Conservation (phyloP, 2,797 vertebrate genomes). For the Urophycis tenuis region DNA sequence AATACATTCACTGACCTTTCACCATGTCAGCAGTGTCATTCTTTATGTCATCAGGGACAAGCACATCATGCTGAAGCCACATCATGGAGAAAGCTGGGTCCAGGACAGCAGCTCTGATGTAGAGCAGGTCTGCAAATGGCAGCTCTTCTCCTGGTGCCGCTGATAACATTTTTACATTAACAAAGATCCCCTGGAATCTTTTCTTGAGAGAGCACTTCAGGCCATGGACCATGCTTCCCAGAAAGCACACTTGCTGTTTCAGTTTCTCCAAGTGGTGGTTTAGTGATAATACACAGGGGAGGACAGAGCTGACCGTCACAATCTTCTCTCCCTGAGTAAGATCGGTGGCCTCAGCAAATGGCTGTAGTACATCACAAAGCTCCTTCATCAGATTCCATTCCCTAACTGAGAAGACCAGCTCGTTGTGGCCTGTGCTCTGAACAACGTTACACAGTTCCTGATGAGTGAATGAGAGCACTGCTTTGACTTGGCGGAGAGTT, state of each 20-base stretch:
- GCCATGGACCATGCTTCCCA: slow-evolving; percentile 17
- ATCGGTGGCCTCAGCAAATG: slow-evolving; percentile 22
- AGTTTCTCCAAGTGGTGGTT: slow-evolving; percentile 4
- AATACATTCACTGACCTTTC: slow-evolving; percentile 12
- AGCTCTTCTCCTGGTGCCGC: not conserved
- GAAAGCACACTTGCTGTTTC: slow-evolving; percentile 6
- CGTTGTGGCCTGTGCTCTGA: slow-evolving; percentile 8
- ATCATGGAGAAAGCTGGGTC: slow-evolving; percentile 18
- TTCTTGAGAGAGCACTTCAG: slow-evolving; percentile 17
- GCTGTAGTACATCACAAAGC: slow-evolving; percentile 19
- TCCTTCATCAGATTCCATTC: slow-evolving; percentile 23
- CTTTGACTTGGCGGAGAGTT: slow-evolving; percentile 15
- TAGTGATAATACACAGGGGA: not conserved
- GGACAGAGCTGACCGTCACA: not conserved
- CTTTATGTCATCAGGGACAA: slow-evolving; percentile 13
- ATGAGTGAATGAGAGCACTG: slow-evolving; percentile 16
- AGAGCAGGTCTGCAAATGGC: slow-evolving; percentile 14
- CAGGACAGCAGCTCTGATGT: slow-evolving; percentile 19
- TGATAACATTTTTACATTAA: slow-evolving; percentile 11
- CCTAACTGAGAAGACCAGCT: slow-evolving; percentile 18
- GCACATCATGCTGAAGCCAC: slow-evolving; percentile 10
- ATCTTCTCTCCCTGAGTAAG: slow-evolving; percentile 9
- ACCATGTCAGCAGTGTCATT: slow-evolving; percentile 14
- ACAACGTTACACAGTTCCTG: slow-evolving; percentile 14
- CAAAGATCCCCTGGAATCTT: slow-evolving; percentile 24